These are phyloP conservation scores for Pharmacophagus antenor DNA, from an alignment of 2,888 invertebrate species.

Conservation along the genomic window DNA sequence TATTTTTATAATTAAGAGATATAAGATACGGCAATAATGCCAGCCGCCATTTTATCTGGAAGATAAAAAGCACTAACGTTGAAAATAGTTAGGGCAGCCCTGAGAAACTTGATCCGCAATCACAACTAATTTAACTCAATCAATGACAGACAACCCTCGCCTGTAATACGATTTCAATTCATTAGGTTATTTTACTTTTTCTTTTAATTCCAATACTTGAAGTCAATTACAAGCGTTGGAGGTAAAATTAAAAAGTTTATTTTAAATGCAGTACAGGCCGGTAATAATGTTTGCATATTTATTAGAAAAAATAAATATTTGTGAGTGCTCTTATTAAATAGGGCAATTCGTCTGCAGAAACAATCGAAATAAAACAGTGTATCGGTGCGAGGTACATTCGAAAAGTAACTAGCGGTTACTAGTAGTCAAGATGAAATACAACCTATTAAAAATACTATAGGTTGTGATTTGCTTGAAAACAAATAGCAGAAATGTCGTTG, in stretches of 20 bases:
- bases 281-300: conserved; percentile 50
- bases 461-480: conserved; percentile 41
- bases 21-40: conserved; percentile 22
- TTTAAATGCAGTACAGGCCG: conserved; percentile 41
- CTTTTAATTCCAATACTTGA: conserved; percentile 29
- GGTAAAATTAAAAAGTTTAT: not conserved
- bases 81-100: conserved; percentile 46
- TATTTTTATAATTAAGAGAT: conserved; percentile 7
- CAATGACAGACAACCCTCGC: conserved; percentile 43
- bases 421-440: conserved; percentile 45
- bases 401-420: conserved; percentile 34
- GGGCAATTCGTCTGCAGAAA: conserved; percentile 74
- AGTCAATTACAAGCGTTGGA: conserved; percentile 13
- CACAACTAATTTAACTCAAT: conserved; percentile 68
- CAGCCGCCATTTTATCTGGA: conserved; percentile 46
- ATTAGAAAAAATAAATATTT: conserved; percentile 56
- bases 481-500: conserved; percentile 42
- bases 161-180: conserved; percentile 49
- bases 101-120: conserved; percentile 61
- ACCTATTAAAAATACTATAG: conserved; percentile 49
- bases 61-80: conserved; percentile 33
- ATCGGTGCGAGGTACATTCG: conserved; percentile 37
- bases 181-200: conserved; percentile 39
- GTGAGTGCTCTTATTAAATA: conserved; percentile 64
- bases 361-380: conserved; percentile 72